A percentile compares a stretch with the other conserved stretches of the same genome.
Conservation (phyloP, 2,888 invertebrate genomes). For the Tiphia femorata region DNA sequence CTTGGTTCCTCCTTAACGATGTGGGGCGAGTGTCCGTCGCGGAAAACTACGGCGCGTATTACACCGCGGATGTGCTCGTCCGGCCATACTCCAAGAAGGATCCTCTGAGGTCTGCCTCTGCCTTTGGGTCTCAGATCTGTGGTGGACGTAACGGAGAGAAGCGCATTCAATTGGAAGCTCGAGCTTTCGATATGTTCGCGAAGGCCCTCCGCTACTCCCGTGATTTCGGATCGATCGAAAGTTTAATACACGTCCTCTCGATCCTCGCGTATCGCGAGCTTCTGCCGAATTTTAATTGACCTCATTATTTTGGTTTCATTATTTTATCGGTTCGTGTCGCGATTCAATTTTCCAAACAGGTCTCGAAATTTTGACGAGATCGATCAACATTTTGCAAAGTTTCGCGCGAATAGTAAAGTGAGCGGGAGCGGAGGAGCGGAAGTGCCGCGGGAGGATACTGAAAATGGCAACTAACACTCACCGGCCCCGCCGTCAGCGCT, state of each 20-base stretch:
- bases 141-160: no score
- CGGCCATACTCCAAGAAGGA: slow-evolving; percentile 92
- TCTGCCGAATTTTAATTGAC: no score
- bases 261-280: no score
- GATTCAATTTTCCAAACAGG: no score
- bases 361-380: no score
- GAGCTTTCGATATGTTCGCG: background rate
- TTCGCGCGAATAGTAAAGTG: no score
- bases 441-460: slow-evolving; percentile 29
- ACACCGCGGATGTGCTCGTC: slow-evolving; percentile 95
- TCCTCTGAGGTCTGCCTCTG: slow-evolving; percentile 90
- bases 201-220: background rate
- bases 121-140: slow-evolving; percentile 93
- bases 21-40: slow-evolving; percentile 80
- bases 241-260: no score
- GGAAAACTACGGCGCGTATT: slow-evolving; percentile 91
- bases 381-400: no score
- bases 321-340: no score
- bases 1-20: slow-evolving; percentile 65
- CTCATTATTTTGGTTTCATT: no score
- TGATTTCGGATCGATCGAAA: no score
- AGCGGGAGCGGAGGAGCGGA: slow-evolving; percentile 30
- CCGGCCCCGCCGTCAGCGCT: slow-evolving; percentile 92
- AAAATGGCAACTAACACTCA: slow-evolving; percentile 70
- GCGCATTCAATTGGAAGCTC: slow-evolving; percentile 49